A percentile compares a stretch with the other conserved stretches of the same genome.
Evolutionary conservation across 2,888 invertebrate genomes (phyloP).

Genomic region (Clusia tigrina): DNA sequence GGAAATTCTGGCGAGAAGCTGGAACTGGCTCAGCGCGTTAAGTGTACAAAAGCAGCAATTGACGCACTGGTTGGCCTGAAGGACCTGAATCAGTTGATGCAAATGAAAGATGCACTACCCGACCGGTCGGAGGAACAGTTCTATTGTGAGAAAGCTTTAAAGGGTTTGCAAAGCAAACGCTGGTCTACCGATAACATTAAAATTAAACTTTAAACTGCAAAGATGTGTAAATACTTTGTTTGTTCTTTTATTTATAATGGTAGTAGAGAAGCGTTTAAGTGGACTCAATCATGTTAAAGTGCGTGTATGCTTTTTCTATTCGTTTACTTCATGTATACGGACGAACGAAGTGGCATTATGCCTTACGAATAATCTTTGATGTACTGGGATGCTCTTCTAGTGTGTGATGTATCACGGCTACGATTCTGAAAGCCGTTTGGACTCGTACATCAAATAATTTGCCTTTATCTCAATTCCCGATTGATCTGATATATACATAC

Average conservation of each 20-base stretch:
- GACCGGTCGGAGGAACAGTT: conserved; percentile 73
- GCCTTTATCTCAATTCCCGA: too few relatives aligned
- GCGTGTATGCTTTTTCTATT: too few relatives aligned
- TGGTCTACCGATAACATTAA: conserved; percentile 62
- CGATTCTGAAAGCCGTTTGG: too few relatives aligned
- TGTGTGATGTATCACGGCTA: too few relatives aligned
- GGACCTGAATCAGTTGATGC: conserved; percentile 55
- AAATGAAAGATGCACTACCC: conserved; percentile 50
- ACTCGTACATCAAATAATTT: too few relatives aligned
- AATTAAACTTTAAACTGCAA: conserved; percentile 44
- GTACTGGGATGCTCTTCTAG: too few relatives aligned
- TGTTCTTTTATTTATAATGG: conserved; percentile 32
- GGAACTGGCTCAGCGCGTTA: conserved; percentile 55
- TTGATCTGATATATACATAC: too few relatives aligned
- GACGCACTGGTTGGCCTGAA: conserved; percentile 60
- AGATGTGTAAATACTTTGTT: conserved; percentile 29
- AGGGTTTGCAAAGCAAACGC: conserved; percentile 60
- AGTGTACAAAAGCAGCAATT: conserved; percentile 58
- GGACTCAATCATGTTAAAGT: too few relatives aligned
- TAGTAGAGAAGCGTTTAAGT: too few relatives aligned
- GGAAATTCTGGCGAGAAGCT: conserved; percentile 56
- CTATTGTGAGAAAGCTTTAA: conserved; percentile 76
- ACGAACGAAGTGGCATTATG: too few relatives aligned
- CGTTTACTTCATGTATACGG: too few relatives aligned
- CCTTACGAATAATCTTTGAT: too few relatives aligned